Evolutionary conservation across 2,888 invertebrate species (phyloP).

Genomic region (Mimas tiliae): DNA sequence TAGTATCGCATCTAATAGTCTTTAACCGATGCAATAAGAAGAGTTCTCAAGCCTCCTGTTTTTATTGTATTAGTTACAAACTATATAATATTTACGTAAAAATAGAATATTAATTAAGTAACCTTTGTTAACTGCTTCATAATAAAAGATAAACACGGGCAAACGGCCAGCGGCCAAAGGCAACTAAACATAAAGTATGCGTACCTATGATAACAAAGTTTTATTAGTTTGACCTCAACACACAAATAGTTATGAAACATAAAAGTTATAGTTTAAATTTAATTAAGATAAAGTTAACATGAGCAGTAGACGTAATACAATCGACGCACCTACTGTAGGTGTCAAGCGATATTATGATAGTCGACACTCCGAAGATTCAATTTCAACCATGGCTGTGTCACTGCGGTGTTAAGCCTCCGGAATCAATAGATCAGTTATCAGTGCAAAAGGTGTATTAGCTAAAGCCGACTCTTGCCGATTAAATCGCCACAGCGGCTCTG

Average conservation of each 20-base stretch:
- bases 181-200: background rate
- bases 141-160: constrained; percentile 7
- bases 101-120: background rate
- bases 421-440: constrained; percentile 56
- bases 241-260: background rate
- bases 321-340: background rate
- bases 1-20: too few species aligned
- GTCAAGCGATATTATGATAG: background rate
- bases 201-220: background rate
- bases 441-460: constrained; percentile 60
- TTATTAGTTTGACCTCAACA: constrained; percentile 1
- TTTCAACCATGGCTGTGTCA: constrained; percentile 1
- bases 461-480: constrained; percentile 71
- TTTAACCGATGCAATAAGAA: too few species aligned
- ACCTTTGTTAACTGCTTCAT: background rate
- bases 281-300: background rate
- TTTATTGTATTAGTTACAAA: too few species aligned
- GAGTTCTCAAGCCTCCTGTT: too few species aligned
- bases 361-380: constrained; percentile 23
- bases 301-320: background rate
- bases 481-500: constrained; percentile 58
- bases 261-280: background rate
- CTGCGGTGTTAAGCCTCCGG: constrained; percentile 36
- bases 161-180: background rate
- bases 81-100: too few species aligned